These are phyloP conservation scores for Leptothorax acervorum DNA, from an alignment of 2,888 invertebrate species.

Conservation along the genomic window DNA sequence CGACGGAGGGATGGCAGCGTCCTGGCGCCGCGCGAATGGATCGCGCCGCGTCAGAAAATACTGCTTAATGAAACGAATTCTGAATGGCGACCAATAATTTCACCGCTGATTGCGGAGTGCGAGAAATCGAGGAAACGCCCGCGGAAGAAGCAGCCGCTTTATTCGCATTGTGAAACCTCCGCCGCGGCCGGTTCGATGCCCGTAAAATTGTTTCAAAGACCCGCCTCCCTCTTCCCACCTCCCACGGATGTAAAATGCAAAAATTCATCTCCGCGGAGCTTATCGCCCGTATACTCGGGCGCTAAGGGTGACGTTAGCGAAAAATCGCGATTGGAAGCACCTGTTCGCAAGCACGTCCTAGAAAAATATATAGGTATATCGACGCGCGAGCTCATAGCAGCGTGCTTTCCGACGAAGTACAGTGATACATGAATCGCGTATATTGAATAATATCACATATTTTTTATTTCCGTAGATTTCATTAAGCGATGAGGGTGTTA, in stretches of 20 bases:
- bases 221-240: not conserved
- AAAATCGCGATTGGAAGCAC: conserved; percentile 12
- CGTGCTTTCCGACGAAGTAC: not conserved
- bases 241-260: not conserved
- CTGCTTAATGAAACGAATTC: conserved; percentile 34
- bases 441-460: not conserved
- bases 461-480: not conserved
- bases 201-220: conserved; percentile 15
- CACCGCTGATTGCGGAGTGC: not conserved
- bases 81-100: conserved; percentile 30
- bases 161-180: not conserved
- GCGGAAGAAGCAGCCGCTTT: not conserved
- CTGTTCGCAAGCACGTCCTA: conserved; percentile 5
- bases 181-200: not conserved
- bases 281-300: conserved; percentile 9
- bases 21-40: conserved; percentile 4
- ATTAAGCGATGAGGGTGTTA: not conserved
- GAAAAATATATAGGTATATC: not conserved
- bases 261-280: conserved; percentile 22
- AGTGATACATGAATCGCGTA: not conserved
- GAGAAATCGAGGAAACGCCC: not conserved
- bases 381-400: not conserved
- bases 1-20: not conserved
- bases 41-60: conserved; percentile 36
- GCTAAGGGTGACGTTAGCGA: not conserved